phyloP scores from a whole-genome alignment of 2,888 invertebrate genomes.

The Trachelus troglodyta region DNA sequence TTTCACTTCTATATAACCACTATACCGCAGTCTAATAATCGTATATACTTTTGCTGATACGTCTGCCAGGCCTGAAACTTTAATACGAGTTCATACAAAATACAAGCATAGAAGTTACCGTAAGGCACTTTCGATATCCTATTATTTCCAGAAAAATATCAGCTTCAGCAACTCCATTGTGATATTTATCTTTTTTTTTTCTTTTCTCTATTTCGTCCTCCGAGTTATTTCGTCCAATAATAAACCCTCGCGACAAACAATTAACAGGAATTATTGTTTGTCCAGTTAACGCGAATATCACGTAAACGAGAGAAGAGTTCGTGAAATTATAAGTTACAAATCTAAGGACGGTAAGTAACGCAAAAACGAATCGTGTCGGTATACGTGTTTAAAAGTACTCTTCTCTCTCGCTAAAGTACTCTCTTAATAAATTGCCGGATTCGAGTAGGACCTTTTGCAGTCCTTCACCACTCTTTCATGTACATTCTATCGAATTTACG shows the following conservation, averaged over 20 bases:
- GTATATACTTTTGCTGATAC: not conserved
- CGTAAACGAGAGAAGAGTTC: not conserved
- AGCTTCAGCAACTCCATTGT: not conserved
- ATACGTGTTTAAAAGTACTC: not conserved
- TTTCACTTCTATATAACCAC: not conserved
- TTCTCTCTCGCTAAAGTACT: not conserved
- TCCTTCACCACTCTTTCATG: not conserved
- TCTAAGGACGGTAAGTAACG: not conserved
- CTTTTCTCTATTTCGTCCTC: not conserved
- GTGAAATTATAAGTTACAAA: not conserved
- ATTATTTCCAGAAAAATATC: not conserved
- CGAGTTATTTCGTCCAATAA: not conserved
- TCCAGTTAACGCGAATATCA: not conserved
- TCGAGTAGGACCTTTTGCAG: not conserved
- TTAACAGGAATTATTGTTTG: not conserved
- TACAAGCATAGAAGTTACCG: not conserved
- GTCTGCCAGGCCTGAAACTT: not conserved
- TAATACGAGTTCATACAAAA: not conserved
- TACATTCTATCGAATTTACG: too few relatives aligned
- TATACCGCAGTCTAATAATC: not conserved
- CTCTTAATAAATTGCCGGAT: not conserved
- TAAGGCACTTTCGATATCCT: not conserved
- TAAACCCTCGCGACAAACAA: not conserved
- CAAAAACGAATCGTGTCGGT: not conserved
- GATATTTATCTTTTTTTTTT: not conserved